Evolutionary conservation across 2,888 invertebrate genomes (phyloP).

Genomic region (Calliphora vomitoria): DNA sequence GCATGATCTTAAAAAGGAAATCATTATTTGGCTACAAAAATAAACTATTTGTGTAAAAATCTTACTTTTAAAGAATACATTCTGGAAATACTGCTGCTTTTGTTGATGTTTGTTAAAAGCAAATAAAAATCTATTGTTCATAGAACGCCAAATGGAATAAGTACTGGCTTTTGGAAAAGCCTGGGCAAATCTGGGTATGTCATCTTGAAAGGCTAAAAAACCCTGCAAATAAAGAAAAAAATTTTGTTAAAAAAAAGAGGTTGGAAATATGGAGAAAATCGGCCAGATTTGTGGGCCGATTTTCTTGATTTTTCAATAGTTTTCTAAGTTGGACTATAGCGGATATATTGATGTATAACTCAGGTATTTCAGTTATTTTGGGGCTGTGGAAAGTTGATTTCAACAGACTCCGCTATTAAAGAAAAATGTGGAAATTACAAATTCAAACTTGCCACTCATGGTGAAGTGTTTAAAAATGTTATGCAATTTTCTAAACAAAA

Average conservation of each 20-base stretch:
- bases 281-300: too few species aligned
- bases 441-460: too few species aligned
- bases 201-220: constrained; percentile 80
- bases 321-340: too few species aligned
- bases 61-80: constrained; percentile 77
- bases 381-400: too few species aligned
- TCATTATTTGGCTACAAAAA: too few species aligned
- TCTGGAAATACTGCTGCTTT: constrained; percentile 68
- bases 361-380: too few species aligned
- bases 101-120: constrained; percentile 76
- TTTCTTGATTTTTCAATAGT: too few species aligned
- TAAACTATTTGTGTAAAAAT: too few species aligned
- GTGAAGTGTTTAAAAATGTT: background rate
- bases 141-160: constrained; percentile 79
- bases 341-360: too few species aligned
- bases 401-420: too few species aligned
- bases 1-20: constrained; percentile 78
- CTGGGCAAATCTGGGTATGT: constrained; percentile 78
- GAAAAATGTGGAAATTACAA: too few species aligned
- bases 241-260: background rate
- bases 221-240: constrained; percentile 41
- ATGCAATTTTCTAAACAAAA: background rate
- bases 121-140: constrained; percentile 78
- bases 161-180: constrained; percentile 78
- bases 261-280: too few species aligned